Base-by-base conservation (phyloP, 1,140 invertebrate genomes). In the Camponotus floridanus region DNA sequence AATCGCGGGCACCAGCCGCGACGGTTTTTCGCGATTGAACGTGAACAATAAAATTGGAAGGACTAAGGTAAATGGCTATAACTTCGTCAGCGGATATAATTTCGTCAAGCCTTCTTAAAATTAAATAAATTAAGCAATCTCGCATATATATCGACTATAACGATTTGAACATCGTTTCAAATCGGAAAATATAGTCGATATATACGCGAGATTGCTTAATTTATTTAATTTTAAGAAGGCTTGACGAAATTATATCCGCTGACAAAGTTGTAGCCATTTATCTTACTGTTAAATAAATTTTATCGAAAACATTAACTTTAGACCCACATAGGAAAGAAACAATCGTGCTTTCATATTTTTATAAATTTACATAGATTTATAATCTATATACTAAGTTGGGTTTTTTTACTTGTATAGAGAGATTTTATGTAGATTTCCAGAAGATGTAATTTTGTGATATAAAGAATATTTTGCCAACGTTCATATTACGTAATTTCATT, bases 271-370 rank as follows among this genome's bases (percentile, higher is more conserved):
- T n/a, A n/a, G n/a, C n/a, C n/a, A n/a, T n/a, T n/a, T n/a, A n/a
- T n/a, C n/a, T n/a, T n/a, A 26, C 51, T 61, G 39, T n/a, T 36
- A 61, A 55, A 83, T 83, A 74, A 73, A 83, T 83, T 83, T 83
- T 15, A 83, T 7, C 79, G 39, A 45, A 61, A 45, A 31, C 55
- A 62, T 74, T 83, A 83, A 73, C 39, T 48, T 31, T 61, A 11
- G 51, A 39, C 9, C 31, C 18, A 81, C 67, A 55, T 74, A 68
- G 55, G 68, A 83, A 62, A 83, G 55, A 48, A 83, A 31, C 33
- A 31, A 42, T 42, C 55, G 39, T 18, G 8, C 31, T 57, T 33
- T 26, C 9, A 26, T 57, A 59, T 61, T 59, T 45, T 45, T 15
- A 39, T 21, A 9, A 5, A 31, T 11, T 55, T 3, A 18, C 33